Base-by-base conservation (phyloP, 2,888 invertebrate genomes). In the Serrognathus titanus region DNA sequence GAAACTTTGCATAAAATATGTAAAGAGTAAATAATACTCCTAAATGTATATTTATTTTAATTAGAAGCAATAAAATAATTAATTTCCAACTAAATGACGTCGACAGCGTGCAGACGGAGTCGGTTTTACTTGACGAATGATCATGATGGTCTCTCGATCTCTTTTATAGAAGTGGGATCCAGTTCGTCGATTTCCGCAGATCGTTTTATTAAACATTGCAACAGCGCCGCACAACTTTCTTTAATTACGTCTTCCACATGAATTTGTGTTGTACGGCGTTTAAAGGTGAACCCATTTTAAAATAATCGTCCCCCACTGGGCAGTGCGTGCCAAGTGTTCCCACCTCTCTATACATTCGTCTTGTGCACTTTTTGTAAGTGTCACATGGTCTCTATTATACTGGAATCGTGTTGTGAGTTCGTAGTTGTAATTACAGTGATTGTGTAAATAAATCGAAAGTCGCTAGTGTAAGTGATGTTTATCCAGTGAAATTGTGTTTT, bases 371-470 rank as follows among this genome's bases (percentile, higher is more conserved):
- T 55, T 50, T 55, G 55, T 55, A 45, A 49, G 49, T 55, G 55
- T 55, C 55, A 55, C 55, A 55, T 55, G 55, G 55, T 43, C 55
- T 50, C 50, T 48, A 55, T 50, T 55, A 50, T 45, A 55, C 55
- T 20, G 48, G 40, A 48, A 43, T 54, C 54, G 54, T 48, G 40
- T 43, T 51, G 40, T 51, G 20, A 38, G 43, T 7, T 24, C 52
- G 45, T 43, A 35, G 37, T 43, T 43, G 13, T 43, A 43, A 43
- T 43, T 43, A 43, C 12, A 4, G 24, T 31, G 24, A 31, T 31
- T 31, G 24, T 31, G 24, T 31, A 31, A 31, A 31, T 31, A 31
- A 31, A 31, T 31, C 24, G 24, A 31, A 31, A 31, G 24, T 31
- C 24, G 24, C 24, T 6, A 31, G 16, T 16, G n/a, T 43, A 43